These are phyloP conservation scores for Andinoacara biseriatus DNA, from an alignment of 2,113 vertebrate genomes.

Conservation along the genomic window DNA sequence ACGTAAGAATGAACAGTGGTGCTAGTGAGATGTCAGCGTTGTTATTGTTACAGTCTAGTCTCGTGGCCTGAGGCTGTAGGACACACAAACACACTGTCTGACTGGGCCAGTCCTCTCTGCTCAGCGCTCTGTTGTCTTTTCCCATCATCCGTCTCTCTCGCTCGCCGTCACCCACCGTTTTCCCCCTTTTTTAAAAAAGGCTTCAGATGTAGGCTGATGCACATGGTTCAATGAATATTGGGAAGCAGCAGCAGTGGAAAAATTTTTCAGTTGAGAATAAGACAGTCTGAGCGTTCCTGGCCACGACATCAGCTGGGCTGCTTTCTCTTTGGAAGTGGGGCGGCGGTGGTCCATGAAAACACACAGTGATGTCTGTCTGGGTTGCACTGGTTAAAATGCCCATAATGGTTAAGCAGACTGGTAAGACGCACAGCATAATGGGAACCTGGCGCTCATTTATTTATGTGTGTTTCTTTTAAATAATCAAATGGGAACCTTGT, in stretches of 20 bases:
- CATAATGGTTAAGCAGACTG: slow-evolving; percentile 34
- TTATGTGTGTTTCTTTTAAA: neutral
- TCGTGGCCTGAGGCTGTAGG: slow-evolving; percentile 73
- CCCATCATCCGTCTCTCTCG: slow-evolving; percentile 56
- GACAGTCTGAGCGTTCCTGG: slow-evolving; percentile 9
- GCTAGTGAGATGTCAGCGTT: slow-evolving; percentile 70
- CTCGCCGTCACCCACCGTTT: slow-evolving; percentile 43
- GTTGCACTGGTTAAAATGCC: slow-evolving; percentile 28
- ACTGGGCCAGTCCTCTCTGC: slow-evolving; percentile 54
- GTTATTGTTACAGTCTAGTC: slow-evolving; percentile 78
- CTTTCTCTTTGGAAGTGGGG: slow-evolving; percentile 4
- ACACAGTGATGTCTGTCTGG: slow-evolving; percentile 1
- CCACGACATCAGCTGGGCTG: slow-evolving; percentile 18
- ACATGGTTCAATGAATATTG: slow-evolving; percentile 54
- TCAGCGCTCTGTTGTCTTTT: slow-evolving; percentile 62
- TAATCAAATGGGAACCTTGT: neutral
- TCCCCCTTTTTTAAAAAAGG: slow-evolving; percentile 32
- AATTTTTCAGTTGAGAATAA: neutral
- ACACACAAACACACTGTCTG: slow-evolving; percentile 76
- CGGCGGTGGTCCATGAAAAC: slow-evolving; percentile 21
- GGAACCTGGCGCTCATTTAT: neutral
- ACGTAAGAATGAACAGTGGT: slow-evolving; percentile 50
- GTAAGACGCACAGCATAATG: neutral
- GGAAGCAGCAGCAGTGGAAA: slow-evolving; percentile 10
- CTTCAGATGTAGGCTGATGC: slow-evolving; percentile 15